phyloP scores from a whole-genome alignment of 2,797 vertebrate genomes.

The Muraenolepis orangiensis region DNA sequence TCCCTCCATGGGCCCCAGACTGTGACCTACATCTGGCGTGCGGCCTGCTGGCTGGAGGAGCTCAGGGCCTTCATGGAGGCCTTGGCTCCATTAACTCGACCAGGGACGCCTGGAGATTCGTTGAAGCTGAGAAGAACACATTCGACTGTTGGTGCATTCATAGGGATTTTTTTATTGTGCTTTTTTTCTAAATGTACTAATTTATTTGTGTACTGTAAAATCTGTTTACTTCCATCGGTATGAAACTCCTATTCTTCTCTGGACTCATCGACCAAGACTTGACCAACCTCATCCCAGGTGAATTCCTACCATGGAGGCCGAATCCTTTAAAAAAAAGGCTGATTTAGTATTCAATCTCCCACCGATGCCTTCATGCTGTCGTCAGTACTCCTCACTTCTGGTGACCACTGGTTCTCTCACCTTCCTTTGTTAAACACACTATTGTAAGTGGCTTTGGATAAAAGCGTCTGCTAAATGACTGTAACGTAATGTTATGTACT shows the following conservation, averaged over 20 bases:
- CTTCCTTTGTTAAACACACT: no score
- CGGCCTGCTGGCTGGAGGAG: slow-evolving; percentile 26
- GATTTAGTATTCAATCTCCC: slow-evolving; percentile 13
- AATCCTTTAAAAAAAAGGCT: background rate
- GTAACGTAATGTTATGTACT: no score
- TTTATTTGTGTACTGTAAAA: background rate
- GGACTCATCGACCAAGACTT: background rate
- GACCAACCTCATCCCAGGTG: background rate
- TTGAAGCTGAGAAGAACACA: background rate
- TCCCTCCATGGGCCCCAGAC: slow-evolving; percentile 21
- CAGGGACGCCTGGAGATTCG: background rate
- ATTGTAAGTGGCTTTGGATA: no score
- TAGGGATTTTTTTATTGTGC: background rate
- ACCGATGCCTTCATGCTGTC: slow-evolving; percentile 4
- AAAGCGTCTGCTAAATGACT: no score
- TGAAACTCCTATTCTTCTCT: background rate
- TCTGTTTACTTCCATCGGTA: background rate
- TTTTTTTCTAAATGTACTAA: background rate
- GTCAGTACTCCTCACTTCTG: no score
- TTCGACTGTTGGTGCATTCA: background rate
- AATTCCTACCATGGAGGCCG: background rate
- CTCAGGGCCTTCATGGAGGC: background rate
- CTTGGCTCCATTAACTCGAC: background rate
- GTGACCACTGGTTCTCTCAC: no score
- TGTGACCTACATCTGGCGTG: slow-evolving; percentile 61